Base-by-base conservation (phyloP, 2,888 invertebrate species). In the Tetrapedia diversipes region DNA sequence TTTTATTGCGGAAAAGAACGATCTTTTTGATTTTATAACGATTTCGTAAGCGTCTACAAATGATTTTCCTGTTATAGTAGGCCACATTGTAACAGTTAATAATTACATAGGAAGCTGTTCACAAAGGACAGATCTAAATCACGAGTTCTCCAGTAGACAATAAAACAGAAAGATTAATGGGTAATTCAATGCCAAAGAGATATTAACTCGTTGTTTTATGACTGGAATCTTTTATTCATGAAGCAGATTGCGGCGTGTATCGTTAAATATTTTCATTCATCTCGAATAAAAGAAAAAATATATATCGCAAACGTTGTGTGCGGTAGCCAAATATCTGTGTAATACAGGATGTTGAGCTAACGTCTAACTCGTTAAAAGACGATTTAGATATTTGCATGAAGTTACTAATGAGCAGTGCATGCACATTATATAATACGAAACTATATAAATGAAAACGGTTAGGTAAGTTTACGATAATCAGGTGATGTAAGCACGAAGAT, bases 81-180 rank as follows among this genome's bases (percentile, higher is more conserved):
- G 27, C 47, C 41, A 47, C 22, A 63, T 59, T 51, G 34, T 14
- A 54, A 37, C 60, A 51, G 45, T 43, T 61, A 57, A 61, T 24
- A 64, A 34, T 65, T 41, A 41, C 56, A 57, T 53, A 49, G 65
- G 56, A 65, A 54, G 69, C 66, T 74, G 63, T 64, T 60, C 43
- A 41, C 56, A 79, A 69, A 74, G 68, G 57, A 79, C 65, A 69
- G 57, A 54, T 66, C 63, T 66, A 60, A 76, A 76, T 80, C 56
- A 41, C 56, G 37, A 70, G 43, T 51, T 65, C 54, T 34, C 16
- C 34, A 2, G 22, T 51, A 34, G 24, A 76, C 56, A 80, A 71
- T 76, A 76, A 71, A 71, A 10, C 57, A 66, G 45, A 64, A 49
- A 68, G 71, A 65, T 71, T 71, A 60, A 65, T 56, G 37, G 27